Evolutionary conservation across 2,888 invertebrate species (phyloP).

Genomic region (Dugesia japonica): DNA sequence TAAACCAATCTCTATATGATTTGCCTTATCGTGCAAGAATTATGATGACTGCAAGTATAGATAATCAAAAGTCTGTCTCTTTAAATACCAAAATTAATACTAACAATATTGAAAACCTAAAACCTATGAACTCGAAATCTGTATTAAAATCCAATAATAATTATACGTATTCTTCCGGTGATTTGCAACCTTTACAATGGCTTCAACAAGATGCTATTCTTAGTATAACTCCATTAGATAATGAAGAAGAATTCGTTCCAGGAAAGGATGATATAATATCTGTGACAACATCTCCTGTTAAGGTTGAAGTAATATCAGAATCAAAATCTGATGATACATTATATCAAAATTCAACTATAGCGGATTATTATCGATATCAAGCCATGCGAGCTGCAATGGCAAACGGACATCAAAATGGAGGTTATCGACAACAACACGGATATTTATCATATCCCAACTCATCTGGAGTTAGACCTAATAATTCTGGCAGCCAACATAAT

Average conservation of each 20-base stretch:
- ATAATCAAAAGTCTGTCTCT: neutral
- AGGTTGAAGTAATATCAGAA: neutral
- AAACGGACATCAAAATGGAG: neutral
- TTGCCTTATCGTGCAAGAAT: neutral
- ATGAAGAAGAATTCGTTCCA: neutral
- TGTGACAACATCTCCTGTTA: neutral
- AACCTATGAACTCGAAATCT: neutral
- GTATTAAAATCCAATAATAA: neutral
- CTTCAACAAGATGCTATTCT: neutral
- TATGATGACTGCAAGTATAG: neutral
- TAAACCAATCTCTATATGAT: neutral
- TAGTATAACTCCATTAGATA: neutral
- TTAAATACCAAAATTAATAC: neutral
- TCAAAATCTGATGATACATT: neutral
- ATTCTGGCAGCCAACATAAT: neutral
- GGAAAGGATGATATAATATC: neutral
- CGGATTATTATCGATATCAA: neutral
- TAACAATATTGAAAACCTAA: neutral
- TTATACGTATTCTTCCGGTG: neutral
- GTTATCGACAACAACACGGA: no score
- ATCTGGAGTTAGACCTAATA: no score
- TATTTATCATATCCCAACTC: no score
- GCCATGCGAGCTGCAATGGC: neutral
- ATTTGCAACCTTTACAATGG: neutral
- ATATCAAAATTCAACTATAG: neutral